Percentiles rank a stretch among this genome's conserved stretches.
phyloP scores from a whole-genome alignment of 2,888 invertebrate genomes.

The Salticus scenicus region DNA sequence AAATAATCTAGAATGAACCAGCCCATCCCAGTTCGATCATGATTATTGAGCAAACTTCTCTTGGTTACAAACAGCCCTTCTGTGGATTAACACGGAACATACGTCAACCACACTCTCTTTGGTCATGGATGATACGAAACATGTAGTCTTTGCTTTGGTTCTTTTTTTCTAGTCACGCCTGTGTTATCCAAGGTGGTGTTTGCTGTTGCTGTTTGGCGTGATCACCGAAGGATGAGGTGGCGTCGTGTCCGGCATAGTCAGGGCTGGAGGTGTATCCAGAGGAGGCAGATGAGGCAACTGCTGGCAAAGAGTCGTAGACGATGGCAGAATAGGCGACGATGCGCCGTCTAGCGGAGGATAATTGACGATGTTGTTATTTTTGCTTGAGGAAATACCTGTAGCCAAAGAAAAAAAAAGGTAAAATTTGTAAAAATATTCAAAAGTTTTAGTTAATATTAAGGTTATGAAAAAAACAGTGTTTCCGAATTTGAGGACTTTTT shows the following conservation, averaged over 20 bases:
- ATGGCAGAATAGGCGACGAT: constrained; percentile 48
- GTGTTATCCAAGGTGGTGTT: constrained; percentile 47
- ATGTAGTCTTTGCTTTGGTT: too few species aligned
- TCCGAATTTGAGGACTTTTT: too few species aligned
- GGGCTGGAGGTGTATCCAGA: constrained; percentile 43
- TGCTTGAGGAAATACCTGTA: constrained; percentile 42
- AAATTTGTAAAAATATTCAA: neutral
- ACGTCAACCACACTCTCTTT: too few species aligned
- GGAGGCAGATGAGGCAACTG: constrained; percentile 59
- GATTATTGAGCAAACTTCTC: too few species aligned
- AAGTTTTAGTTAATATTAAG: too few species aligned
- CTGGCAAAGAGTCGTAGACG: constrained; percentile 53
- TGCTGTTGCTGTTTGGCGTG: constrained; percentile 53
- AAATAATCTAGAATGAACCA: too few species aligned
- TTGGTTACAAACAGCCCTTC: too few species aligned
- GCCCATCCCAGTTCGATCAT: too few species aligned
- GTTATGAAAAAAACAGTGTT: too few species aligned
- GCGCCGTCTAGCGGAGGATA: neutral
- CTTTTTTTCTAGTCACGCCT: too few species aligned
- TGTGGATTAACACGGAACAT: too few species aligned
- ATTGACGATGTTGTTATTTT: constrained; percentile 9
- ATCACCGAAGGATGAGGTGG: constrained; percentile 44
- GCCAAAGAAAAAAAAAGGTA: neutral
- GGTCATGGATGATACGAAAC: too few species aligned
- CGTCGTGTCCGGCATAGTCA: neutral